Base-by-base conservation (phyloP, 2,113 vertebrate genomes). In the Oryzias celebensis region DNA sequence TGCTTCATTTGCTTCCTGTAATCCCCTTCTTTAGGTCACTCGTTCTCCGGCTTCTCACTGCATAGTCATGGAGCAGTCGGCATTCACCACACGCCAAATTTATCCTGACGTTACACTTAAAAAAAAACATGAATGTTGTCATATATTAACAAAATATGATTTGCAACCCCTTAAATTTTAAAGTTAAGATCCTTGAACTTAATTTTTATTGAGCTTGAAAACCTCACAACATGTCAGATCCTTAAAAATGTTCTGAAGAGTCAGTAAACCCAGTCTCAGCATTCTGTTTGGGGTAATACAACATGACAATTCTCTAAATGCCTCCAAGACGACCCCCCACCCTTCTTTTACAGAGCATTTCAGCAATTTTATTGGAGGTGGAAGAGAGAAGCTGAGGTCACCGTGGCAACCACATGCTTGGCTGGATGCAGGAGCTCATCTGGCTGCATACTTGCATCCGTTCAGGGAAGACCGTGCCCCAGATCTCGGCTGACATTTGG, bases 401-500 rank as follows among this genome's bases (percentile, higher is more conserved):
- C 88, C 62, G 73, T 90, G 84, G 85, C 61, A 91, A 90, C 87
- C 68, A 58, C 71, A 71, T 66, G 64, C 74, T 73, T 54, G 41
- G 65, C 62, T 83, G 72, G 80, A 72, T 78, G 26, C 58, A 55
- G 83, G 72, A 71, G 66, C 80, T 87, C 87, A 88, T 87, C 83
- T 88, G 88, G 78, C 68, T 50, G 60, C 26, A 41, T 59, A 63
- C 36, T 58, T 77, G 51, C 16, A 62, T 18, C 80, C 78, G 61
- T 62, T 57, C 36, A 36, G 57, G 60, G 62, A 78, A 71, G 73
- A 78, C 68, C 70, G 53, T 85, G 86, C 48, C 75, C 78, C 57
- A 87, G 70, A 85, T 84, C 69, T 74, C 66, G 75, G 78, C 28
- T 85, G 85, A 87, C 84, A 86, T 85, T 85, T 80, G 75, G 68